Conservation (phyloP, 2,888 invertebrate species). For the Oasisia sp. region DNA sequence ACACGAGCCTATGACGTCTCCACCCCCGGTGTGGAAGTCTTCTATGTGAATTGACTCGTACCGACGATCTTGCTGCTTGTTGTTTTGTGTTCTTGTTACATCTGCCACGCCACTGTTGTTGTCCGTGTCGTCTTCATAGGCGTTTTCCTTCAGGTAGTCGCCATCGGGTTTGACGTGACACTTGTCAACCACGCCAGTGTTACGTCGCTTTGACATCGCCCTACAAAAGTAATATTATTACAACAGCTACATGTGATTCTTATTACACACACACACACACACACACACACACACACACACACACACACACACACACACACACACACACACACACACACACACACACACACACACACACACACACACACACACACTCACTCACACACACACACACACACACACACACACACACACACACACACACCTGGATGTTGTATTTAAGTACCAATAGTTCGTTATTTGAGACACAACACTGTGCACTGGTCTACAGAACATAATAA, state of each 20-base stretch:
- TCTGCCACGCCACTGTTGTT: background rate
- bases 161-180: background rate
- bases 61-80: background rate
- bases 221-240: background rate
- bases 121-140: background rate
- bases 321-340: background rate
- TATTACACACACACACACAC: too few species aligned
- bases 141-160: background rate
- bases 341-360: background rate
- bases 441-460: background rate
- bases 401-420: background rate
- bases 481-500: too few species aligned
- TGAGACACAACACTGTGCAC: background rate
- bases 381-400: background rate
- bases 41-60: background rate
- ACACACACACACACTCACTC: background rate
- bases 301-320: background rate
- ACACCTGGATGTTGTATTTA: background rate
- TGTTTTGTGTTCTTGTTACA: background rate
- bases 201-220: background rate
- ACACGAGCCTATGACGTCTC: background rate
- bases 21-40: background rate
- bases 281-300: too few species aligned
- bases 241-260: too few species aligned
- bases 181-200: background rate